A percentile compares a stretch with the other conserved stretches of the same genome.
Evolutionary conservation across 2,797 vertebrate genomes (phyloP).

Genomic region (Neosilurus mollespiculum): DNA sequence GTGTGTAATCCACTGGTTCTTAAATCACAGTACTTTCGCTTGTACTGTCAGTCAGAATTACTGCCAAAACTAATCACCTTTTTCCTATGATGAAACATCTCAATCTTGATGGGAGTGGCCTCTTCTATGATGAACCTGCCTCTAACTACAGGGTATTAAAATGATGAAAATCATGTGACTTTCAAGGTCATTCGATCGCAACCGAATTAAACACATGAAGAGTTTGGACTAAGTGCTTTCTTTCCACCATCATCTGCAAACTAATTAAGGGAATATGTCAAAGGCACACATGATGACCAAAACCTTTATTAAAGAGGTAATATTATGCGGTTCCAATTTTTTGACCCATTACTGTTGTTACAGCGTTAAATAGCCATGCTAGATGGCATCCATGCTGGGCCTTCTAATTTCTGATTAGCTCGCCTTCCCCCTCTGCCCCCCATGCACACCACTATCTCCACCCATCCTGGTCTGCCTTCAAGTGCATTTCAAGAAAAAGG

Average conservation of each 20-base stretch:
- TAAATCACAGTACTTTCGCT: not conserved
- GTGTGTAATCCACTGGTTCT: constrained; percentile 33
- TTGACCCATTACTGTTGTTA: too few relatives aligned
- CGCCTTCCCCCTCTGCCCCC: too few relatives aligned
- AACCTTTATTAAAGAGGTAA: not conserved
- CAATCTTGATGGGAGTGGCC: not conserved
- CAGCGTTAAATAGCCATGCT: too few relatives aligned
- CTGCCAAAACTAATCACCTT: not conserved
- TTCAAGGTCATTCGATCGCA: not conserved
- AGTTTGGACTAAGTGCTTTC: not conserved
- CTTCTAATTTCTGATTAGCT: too few relatives aligned
- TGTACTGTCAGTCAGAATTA: not conserved
- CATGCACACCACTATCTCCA: too few relatives aligned
- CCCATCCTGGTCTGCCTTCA: too few relatives aligned
- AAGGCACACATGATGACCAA: not conserved
- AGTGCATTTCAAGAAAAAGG: too few relatives aligned
- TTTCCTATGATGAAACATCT: not conserved
- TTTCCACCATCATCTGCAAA: not conserved
- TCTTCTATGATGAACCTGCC: not conserved
- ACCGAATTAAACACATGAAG: not conserved
- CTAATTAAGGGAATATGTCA: not conserved
- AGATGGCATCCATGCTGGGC: too few relatives aligned
- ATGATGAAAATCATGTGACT: not conserved
- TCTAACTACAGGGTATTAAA: not conserved
- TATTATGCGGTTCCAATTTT: too few relatives aligned